These are phyloP conservation scores for Phenganax stokvisi DNA, from an alignment of 92 coral and sea anemone species.

Conservation along the genomic window DNA sequence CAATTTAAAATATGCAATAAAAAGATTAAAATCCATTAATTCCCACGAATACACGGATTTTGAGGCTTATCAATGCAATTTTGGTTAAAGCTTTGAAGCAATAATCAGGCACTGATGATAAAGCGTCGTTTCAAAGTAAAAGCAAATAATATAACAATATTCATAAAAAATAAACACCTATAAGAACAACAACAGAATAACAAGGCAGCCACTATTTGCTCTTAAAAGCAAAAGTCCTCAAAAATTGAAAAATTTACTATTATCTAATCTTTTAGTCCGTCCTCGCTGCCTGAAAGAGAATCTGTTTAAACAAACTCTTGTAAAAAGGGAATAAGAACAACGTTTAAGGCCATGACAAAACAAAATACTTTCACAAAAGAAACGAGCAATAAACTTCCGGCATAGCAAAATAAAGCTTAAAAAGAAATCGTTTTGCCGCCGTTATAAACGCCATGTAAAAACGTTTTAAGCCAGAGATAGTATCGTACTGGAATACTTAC, in stretches of 20 bases:
- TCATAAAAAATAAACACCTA: background rate
- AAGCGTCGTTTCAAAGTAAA: background rate
- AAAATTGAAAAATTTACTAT: background rate
- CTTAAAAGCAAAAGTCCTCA: background rate
- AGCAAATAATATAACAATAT: constrained; percentile 2
- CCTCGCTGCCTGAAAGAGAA: background rate
- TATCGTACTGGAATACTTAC: constrained; percentile 61
- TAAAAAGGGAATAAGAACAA: background rate
- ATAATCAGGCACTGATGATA: background rate
- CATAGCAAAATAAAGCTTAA: background rate
- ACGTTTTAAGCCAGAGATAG: constrained; percentile 5
- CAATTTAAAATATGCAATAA: no score
- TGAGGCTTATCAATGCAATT: no score
- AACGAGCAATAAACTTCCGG: constrained; percentile 30
- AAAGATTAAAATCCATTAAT: no score
- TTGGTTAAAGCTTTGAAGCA: no score
- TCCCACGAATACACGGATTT: no score
- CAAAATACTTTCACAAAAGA: background rate
- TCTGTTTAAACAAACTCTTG: background rate
- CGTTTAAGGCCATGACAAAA: background rate
- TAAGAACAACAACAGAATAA: background rate
- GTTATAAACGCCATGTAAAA: constrained; percentile 14
- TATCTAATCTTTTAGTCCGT: background rate
- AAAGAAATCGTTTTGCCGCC: constrained; percentile 9
- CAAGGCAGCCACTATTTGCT: background rate